These are phyloP conservation scores for Sycophaga agraensis DNA, from an alignment of 1,140 invertebrate species.

Conservation along the genomic window DNA sequence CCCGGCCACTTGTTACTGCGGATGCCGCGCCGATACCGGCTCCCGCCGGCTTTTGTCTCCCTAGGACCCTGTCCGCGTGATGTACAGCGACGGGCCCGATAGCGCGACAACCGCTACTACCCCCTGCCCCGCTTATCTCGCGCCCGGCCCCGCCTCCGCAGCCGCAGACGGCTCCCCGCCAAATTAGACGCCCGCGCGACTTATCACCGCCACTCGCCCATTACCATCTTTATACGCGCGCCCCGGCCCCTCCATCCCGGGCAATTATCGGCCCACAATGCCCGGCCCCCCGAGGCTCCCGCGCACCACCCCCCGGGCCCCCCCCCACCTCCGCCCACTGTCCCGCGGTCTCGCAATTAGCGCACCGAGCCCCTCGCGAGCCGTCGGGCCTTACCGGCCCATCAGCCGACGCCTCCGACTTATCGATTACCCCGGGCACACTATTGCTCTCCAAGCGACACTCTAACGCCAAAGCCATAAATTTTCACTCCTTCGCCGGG, in stretches of 20 bases:
- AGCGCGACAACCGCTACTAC: constrained; percentile 60
- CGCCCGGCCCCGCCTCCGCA: too few relatives aligned
- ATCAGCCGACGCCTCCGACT: constrained; percentile 20
- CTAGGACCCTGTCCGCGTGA: constrained; percentile 58
- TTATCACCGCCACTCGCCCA: background rate
- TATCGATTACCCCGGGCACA: constrained; percentile 23
- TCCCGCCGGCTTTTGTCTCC: constrained; percentile 19
- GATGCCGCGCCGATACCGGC: background rate
- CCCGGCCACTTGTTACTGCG: constrained; percentile 4
- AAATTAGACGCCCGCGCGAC: background rate
- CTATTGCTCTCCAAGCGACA: constrained; percentile 10
- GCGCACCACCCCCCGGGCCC: background rate
- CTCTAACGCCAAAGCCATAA: constrained; percentile 25
- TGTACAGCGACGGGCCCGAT: constrained; percentile 60
- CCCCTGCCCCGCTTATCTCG: constrained; percentile 40
- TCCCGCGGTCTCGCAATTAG: background rate
- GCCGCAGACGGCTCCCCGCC: background rate
- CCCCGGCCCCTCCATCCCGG: too few relatives aligned
- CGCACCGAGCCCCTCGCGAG: background rate
- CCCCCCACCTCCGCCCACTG: background rate
- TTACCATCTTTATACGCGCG: background rate
- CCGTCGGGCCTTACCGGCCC: constrained; percentile 1
- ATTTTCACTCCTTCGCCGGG: constrained; percentile 8
- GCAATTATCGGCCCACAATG: too few relatives aligned
- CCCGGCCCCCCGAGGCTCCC: background rate